These are phyloP conservation scores for Nibea albiflora DNA, from an alignment of 2,113 vertebrate species.

Conservation along the genomic window DNA sequence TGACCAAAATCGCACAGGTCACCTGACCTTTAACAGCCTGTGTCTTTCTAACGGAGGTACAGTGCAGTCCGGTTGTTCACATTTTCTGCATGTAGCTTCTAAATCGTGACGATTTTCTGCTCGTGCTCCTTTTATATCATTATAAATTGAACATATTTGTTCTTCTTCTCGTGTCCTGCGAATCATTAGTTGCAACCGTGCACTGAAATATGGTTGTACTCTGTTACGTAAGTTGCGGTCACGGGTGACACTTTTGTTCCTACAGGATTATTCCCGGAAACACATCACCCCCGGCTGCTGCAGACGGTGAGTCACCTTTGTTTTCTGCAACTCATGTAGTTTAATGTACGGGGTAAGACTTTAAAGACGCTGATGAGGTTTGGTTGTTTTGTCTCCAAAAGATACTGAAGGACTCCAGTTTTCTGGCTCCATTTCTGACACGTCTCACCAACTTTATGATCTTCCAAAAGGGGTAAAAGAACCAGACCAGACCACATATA, in stretches of 20 bases:
- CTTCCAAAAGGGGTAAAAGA: conserved; percentile 91
- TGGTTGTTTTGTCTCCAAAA: conserved; percentile 63
- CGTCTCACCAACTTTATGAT: conserved; percentile 91
- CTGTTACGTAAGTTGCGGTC: neutral
- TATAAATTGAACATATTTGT: neutral
- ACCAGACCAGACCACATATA: neutral
- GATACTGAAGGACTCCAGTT: conserved; percentile 92
- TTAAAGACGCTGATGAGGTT: neutral
- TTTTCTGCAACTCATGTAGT: neutral
- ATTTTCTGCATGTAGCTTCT: too few relatives aligned
- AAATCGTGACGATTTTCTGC: neutral
- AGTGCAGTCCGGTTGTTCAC: neutral
- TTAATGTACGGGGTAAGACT: neutral
- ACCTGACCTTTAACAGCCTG: conserved; percentile 92
- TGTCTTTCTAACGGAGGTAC: conserved; percentile 97
- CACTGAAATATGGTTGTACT: too few relatives aligned
- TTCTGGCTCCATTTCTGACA: conserved; percentile 87
- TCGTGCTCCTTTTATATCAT: neutral
- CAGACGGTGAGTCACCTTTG: conserved; percentile 87
- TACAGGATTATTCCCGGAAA: conserved; percentile 94
- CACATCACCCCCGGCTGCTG: conserved; percentile 87
- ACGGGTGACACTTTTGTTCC: neutral
- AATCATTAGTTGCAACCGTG: neutral
- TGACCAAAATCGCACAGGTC: conserved; percentile 90
- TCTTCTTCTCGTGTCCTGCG: neutral